Base-by-base conservation (phyloP, 2,797 vertebrate genomes). In the Sebastes reedi region DNA sequence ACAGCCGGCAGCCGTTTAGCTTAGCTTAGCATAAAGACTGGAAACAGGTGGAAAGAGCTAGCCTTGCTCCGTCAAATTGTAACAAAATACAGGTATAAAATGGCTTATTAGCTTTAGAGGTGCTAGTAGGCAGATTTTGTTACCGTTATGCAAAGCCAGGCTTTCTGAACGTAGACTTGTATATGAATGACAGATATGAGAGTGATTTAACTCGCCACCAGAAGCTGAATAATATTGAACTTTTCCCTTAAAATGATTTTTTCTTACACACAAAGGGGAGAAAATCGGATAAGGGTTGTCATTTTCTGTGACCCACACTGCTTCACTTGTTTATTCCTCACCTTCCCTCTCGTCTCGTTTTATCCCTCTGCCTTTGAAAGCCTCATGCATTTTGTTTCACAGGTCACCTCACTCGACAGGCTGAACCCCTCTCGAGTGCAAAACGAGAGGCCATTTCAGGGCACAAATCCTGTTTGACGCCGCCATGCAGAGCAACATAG, bases 401-500 rank as follows among this genome's bases (percentile, higher is more conserved):
- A 85, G 85, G 88, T 88, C 83, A 80, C 79, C 73, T 84, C 82
- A 73, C 80, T 83, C 12, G 7, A 73, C 2, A 14, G 73, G 39
- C 72, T 69, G 65, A 83, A 50, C 32, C 72, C 67, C 74, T 87
- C 79, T 86, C 7, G 14, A 88, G 83, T 85, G 79, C 32, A 12
- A 83, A 85, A 77, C 36, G 13, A 88, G 85, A 71, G 80, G 71
- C 80, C 67, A 52, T 87, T 90, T 84, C 74, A 82, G 75, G 85
- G 79, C 83, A 58, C 70, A 81, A 84, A 86, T 84, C 52, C 78
- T 22, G 34, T 81, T 86, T 84, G 79, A 83, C 80, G 79, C 79
- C 62, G 66, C 77, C 71, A 36, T 34, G 61, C 67, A 64, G 54
- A 77, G 79, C 54, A 60, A 36, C 78, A 71, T 46, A 80, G 85